Percentiles rank a stretch among this genome's conserved stretches.
These are phyloP conservation scores for Trilocha varians DNA, from an alignment of 2,888 invertebrate genomes.

Conservation along the genomic window DNA sequence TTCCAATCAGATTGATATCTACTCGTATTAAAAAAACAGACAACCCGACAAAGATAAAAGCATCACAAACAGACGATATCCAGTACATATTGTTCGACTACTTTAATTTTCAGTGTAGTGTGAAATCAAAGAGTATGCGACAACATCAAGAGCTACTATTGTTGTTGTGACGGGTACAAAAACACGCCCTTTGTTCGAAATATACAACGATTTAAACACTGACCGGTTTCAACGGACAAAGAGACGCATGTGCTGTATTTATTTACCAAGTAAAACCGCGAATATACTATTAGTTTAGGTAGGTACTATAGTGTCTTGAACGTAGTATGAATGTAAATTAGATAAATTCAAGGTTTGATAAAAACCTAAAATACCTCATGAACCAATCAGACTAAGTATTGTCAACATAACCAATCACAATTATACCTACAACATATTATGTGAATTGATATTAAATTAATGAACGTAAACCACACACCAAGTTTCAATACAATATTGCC, in stretches of 20 bases:
- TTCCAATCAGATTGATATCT: constrained; percentile 58
- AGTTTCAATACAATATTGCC: constrained; percentile 8
- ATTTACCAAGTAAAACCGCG: no score
- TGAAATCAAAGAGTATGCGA: constrained; percentile 65
- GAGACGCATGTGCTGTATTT: background rate
- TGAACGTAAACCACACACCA: no score
- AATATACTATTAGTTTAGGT: no score
- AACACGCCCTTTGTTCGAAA: constrained; percentile 50
- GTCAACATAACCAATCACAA: no score
- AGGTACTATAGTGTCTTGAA: no score
- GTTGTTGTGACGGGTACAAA: constrained; percentile 46
- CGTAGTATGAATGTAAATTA: no score
- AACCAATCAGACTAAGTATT: no score
- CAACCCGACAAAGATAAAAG: constrained; percentile 60
- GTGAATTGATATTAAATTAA: no score
- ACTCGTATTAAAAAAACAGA: constrained; percentile 42
- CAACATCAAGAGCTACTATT: constrained; percentile 47
- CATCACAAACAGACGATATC: constrained; percentile 44
- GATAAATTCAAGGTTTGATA: no score
- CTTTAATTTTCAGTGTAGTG: constrained; percentile 70
- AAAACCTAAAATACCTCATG: no score
- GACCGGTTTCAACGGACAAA: constrained; percentile 50
- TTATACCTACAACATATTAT: no score
- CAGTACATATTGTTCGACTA: constrained; percentile 55
- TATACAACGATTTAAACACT: constrained; percentile 35